Evolutionary conservation across 2,888 invertebrate species (phyloP), one percentile per base, ranked within the genome.

Genomic region (Dastarcus helophoroides): DNA sequence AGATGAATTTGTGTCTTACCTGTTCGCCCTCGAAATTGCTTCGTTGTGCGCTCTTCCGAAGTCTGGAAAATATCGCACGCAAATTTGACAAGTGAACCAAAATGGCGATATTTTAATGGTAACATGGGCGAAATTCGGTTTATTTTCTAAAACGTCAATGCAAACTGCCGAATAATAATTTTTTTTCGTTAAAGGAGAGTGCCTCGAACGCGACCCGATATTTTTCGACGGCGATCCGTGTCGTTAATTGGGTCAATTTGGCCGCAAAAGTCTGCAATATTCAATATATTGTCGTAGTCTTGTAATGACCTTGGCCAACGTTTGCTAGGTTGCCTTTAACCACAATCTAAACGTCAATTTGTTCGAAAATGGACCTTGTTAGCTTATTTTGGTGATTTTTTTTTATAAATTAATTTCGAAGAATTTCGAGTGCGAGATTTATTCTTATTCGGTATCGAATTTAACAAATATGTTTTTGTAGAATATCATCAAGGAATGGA

Each of bases 401-500:
- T 10, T 8, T 5, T 14, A 28, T 23, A 22, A 28, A 26, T 34
- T 9, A 11, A 15, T 16, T 27, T 16, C 29, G 24, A 21, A 14
- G 25, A 31, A 24, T 4, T 10, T 28, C 17, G 19, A 13, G 26
- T 26, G 14, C 22, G 26, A 15, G 26, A 31, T 24, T 27, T 28
- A 22, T 27, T 24, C 33, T n/a, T 29, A 15, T 29, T 26, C 29
- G 15, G 13, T 21, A 24, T 3, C 23, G 24, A 28, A 28, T 30
- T 30, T 14, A 15, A 16, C 30, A 19, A 14, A 13, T n/a, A 9
- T 6, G 9, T 24, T 24, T 28, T 71, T 71, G 42, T 71, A 79
- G 83, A 82, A 72, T 83, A 82, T 68, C 79, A 82, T 60, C 72
- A 70, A 64, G 78, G 76, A 54, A 80, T 83, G 80, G 84, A 84